Conservation (phyloP, 2,888 invertebrate genomes). For the Macrophya annulata region DNA sequence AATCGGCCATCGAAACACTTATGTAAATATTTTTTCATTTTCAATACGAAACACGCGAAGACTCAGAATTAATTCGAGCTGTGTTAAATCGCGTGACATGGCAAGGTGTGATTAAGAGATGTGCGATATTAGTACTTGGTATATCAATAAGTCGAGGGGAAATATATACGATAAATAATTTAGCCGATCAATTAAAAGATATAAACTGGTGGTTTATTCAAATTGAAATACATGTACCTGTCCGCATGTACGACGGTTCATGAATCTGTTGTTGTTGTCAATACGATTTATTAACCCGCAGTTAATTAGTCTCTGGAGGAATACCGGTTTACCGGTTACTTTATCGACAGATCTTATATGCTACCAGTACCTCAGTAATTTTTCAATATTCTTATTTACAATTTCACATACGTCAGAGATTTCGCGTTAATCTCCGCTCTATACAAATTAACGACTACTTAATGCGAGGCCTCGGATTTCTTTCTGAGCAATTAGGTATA, state of each 20-base stretch:
- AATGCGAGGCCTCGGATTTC: background rate
- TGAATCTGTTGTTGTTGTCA: constrained; percentile 46
- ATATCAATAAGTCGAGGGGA: background rate
- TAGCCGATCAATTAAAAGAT: constrained; percentile 45
- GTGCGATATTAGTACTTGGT: constrained; percentile 21
- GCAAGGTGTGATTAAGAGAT: constrained; percentile 21
- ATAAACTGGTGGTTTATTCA: constrained; percentile 13
- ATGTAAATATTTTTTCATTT: too few relatives aligned
- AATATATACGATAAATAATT: constrained; percentile 47
- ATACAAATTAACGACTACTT: background rate
- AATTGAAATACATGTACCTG: constrained; percentile 44
- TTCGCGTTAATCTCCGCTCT: background rate
- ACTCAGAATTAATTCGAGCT: background rate
- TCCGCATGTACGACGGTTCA: constrained; percentile 22
- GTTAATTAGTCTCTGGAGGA: constrained; percentile 74
- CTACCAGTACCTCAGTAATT: constrained; percentile 66
- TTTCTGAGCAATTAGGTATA: background rate
- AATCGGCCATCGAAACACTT: background rate
- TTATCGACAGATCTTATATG: constrained; percentile 4
- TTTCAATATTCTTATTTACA: constrained; percentile 68
- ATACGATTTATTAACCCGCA: constrained; percentile 70
- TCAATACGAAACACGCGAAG: background rate
- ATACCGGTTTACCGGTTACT: constrained; percentile 71
- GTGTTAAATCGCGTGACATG: constrained; percentile 9
- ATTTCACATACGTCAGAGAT: background rate